Conservation (phyloP, 2,113 vertebrate species). For the Cervus canadensis region DNA sequence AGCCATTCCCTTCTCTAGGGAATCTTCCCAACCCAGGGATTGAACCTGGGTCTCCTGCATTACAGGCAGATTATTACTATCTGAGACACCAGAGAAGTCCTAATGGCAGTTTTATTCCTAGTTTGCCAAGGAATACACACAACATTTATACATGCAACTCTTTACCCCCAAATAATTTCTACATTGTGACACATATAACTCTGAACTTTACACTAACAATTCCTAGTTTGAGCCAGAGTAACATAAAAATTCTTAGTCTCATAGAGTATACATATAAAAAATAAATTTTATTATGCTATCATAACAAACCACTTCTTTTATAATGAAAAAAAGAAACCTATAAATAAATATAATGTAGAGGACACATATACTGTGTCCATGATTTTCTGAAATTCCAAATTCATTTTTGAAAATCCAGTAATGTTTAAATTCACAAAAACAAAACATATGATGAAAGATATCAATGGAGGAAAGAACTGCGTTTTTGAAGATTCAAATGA, state of each 20-base stretch:
- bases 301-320: not conserved
- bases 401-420: not conserved
- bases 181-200: not conserved
- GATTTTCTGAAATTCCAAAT: not conserved
- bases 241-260: not conserved
- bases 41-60: not conserved
- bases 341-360: not conserved
- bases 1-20: not conserved
- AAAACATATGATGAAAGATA: not conserved
- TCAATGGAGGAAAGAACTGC: not conserved
- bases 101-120: not conserved
- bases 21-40: not conserved
- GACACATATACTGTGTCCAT: not conserved
- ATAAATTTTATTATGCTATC: not conserved
- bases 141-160: not conserved
- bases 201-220: not conserved
- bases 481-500: not conserved
- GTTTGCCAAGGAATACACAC: not conserved
- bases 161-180: not conserved
- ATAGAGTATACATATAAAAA: not conserved
- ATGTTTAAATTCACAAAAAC: not conserved
- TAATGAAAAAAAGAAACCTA: not conserved
- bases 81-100: not conserved
- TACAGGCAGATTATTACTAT: not conserved
- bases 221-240: not conserved